Conservation (phyloP, 1,140 invertebrate genomes). For the Penaeus vannamei region DNA sequence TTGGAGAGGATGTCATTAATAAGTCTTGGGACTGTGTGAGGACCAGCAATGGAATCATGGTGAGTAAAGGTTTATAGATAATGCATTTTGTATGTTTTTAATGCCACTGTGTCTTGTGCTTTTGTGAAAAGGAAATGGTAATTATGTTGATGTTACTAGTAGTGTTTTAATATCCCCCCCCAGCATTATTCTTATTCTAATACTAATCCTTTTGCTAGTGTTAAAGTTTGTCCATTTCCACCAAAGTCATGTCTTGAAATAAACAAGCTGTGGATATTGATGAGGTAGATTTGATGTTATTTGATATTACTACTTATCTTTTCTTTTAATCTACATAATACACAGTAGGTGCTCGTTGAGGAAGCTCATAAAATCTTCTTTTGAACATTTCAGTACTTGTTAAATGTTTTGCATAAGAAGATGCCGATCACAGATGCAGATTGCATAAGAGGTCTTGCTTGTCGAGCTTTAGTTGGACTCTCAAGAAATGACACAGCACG, state of each 20-base stretch:
- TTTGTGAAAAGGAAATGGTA: neutral
- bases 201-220: too few species aligned
- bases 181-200: too few species aligned
- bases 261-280: too few species aligned
- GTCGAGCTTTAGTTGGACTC: slow-evolving; percentile 91
- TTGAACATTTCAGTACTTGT: slow-evolving; percentile 71
- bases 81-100: neutral
- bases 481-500: slow-evolving; percentile 89
- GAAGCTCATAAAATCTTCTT: slow-evolving; percentile 67
- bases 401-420: slow-evolving; percentile 88
- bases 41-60: slow-evolving; percentile 97
- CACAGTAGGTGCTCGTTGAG: too few species aligned
- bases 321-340: too few species aligned
- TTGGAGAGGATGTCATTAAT: slow-evolving; percentile 85
- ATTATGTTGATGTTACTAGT: neutral
- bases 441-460: slow-evolving; percentile 90
- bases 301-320: too few species aligned
- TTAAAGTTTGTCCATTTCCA: too few species aligned
- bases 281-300: too few species aligned
- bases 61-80: slow-evolving; percentile 70
- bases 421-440: slow-evolving; percentile 97
- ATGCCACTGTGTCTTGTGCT: neutral
- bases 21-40: slow-evolving; percentile 94
- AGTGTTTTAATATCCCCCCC: too few species aligned
- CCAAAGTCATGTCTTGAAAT: too few species aligned